These are phyloP conservation scores for Caenorhabditis zanzibari DNA, from an alignment of 2,888 invertebrate species.

Conservation along the genomic window DNA sequence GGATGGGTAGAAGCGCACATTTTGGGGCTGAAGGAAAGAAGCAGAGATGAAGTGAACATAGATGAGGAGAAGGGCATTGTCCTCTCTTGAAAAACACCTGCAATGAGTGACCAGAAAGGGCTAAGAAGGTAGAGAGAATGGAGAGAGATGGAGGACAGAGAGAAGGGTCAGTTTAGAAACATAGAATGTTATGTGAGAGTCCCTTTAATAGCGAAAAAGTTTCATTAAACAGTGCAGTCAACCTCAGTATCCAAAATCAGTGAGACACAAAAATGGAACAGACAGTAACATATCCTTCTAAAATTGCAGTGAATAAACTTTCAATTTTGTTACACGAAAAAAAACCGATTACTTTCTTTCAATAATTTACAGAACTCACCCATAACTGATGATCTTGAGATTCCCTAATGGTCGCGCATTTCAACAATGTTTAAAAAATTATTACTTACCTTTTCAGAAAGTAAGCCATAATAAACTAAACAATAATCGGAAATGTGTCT, in stretches of 20 bases:
- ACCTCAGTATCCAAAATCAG: no score
- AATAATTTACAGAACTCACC: no score
- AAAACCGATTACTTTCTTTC: no score
- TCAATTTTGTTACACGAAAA: no score
- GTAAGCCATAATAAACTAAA: neutral
- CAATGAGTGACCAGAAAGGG: constrained; percentile 12
- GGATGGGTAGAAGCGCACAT: constrained; percentile 20
- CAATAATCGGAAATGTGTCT: constrained; percentile 15
- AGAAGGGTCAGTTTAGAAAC: neutral
- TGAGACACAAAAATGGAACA: no score
- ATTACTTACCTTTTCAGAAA: neutral
- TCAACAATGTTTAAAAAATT: no score
- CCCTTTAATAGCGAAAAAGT: no score
- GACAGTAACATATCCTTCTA: no score
- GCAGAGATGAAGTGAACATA: constrained; percentile 27
- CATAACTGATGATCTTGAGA: no score
- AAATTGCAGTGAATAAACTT: no score
- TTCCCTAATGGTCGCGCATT: no score
- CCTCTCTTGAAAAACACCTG: constrained; percentile 51
- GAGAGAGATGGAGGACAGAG: constrained; percentile 8
- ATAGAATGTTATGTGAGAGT: neutral
- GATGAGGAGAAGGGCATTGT: constrained; percentile 35
- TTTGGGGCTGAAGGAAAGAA: constrained; percentile 25
- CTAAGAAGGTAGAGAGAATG: neutral
- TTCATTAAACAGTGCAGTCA: no score